Conservation (phyloP, 1,140 invertebrate species). For the Drosophila orosa region DNA sequence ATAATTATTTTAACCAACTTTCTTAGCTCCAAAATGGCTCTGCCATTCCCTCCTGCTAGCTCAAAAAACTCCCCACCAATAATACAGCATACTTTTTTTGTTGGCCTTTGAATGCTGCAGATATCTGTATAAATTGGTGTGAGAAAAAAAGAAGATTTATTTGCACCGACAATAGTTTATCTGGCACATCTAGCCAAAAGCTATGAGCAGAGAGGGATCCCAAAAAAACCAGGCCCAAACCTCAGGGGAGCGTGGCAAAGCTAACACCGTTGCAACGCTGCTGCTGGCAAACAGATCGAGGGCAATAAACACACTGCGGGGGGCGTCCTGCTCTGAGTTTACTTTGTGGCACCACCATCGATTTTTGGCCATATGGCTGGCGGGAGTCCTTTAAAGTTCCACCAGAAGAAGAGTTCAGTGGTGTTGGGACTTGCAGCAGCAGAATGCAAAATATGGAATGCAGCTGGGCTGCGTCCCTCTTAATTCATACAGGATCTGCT, state of each 20-base stretch:
- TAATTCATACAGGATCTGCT: conserved; percentile 67
- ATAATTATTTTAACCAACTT: too few species aligned
- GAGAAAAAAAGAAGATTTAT: conserved; percentile 40
- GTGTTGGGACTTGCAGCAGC: background rate
- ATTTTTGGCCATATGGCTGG: conserved; percentile 30
- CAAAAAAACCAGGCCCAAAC: conserved; percentile 13
- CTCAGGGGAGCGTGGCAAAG: conserved; percentile 33
- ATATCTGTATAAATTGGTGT: conserved; percentile 30
- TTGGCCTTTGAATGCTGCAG: conserved; percentile 13
- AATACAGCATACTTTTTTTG: conserved; percentile 18
- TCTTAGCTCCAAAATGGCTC: background rate
- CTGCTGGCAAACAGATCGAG: conserved; percentile 34
- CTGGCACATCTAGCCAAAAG: conserved; percentile 41
- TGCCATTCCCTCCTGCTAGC: background rate
- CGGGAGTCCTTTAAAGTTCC: conserved; percentile 18
- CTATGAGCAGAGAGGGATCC: background rate
- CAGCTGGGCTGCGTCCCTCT: conserved; percentile 21
- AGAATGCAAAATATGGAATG: conserved; percentile 42
- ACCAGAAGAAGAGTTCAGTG: conserved; percentile 9
- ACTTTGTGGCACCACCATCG: conserved; percentile 38
- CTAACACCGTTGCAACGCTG: conserved; percentile 27
- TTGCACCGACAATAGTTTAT: conserved; percentile 50
- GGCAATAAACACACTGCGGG: conserved; percentile 38
- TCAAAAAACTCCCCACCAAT: background rate
- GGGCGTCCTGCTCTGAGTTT: conserved; percentile 9